Evolutionary conservation across 1,140 invertebrate species (phyloP).

Genomic region (Euwallacea fornicatus): DNA sequence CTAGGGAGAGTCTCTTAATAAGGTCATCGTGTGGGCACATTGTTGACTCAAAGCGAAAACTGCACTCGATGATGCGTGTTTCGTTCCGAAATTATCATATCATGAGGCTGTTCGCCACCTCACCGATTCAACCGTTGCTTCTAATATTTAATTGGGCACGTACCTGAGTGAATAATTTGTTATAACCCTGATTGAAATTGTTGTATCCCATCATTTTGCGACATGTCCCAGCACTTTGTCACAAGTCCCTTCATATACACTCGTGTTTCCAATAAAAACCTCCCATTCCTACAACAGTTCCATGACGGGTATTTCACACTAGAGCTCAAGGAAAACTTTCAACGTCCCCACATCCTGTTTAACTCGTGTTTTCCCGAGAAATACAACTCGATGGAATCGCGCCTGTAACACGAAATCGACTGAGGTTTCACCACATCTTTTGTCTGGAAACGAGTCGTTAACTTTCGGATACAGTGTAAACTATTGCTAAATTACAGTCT

Average conservation of each 20-base stretch:
- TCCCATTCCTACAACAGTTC: not conserved
- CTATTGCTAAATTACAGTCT: slow-evolving; percentile 23
- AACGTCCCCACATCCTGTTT: not conserved
- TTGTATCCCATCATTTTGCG: slow-evolving; percentile 75
- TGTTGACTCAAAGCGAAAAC: too few species aligned
- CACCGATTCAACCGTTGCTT: too few species aligned
- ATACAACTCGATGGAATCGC: not conserved
- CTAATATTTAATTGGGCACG: too few species aligned
- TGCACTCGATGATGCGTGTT: too few species aligned
- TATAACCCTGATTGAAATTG: slow-evolving; percentile 79
- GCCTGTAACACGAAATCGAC: not conserved
- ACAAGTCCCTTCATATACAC: not conserved
- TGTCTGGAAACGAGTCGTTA: slow-evolving; percentile 3
- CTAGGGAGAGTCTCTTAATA: too few species aligned
- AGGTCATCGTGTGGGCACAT: too few species aligned
- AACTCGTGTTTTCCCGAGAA: not conserved
- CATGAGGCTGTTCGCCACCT: too few species aligned
- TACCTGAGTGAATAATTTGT: slow-evolving; percentile 88
- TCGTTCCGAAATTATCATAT: too few species aligned
- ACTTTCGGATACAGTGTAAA: slow-evolving; percentile 14
- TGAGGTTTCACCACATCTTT: not conserved
- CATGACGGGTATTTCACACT: not conserved
- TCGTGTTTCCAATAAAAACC: too few species aligned
- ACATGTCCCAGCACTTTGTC: slow-evolving; percentile 45
- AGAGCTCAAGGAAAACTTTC: not conserved